phyloP scores from a whole-genome alignment of 2,888 invertebrate species.

The Noctuana brunneofusca region DNA sequence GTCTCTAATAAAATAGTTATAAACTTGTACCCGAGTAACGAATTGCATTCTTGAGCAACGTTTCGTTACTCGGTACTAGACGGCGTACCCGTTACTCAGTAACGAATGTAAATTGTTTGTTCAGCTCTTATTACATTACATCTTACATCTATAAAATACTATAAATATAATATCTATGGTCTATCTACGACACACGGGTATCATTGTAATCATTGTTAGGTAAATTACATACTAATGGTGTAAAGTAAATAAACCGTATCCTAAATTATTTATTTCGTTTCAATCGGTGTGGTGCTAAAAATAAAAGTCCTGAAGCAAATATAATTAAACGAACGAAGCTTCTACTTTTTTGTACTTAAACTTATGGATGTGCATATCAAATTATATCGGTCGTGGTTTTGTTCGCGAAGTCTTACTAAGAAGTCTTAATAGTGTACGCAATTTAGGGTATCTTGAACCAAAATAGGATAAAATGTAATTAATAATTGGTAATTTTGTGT shows the following conservation, averaged over 20 bases:
- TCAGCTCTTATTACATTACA: too few species aligned
- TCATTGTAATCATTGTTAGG: not conserved
- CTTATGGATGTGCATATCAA: constrained; percentile 15
- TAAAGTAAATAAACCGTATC: not conserved
- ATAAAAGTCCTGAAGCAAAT: not conserved
- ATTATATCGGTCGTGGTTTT: not conserved
- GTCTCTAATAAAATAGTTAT: too few species aligned
- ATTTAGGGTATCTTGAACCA: not conserved
- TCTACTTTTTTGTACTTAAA: constrained; percentile 12
- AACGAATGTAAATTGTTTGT: too few species aligned
- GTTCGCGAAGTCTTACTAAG: not conserved
- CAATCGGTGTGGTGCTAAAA: constrained; percentile 7
- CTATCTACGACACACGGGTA: not conserved
- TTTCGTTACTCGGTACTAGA: too few species aligned
- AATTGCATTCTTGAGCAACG: too few species aligned
- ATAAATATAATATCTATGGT: too few species aligned
- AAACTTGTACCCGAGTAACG: too few species aligned
- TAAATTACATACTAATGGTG: constrained; percentile 1
- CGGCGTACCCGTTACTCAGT: too few species aligned
- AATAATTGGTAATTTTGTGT: not conserved
- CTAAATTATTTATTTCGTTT: not conserved
- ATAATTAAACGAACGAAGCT: not conserved
- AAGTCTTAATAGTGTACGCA: not conserved
- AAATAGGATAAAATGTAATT: not conserved
- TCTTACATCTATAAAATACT: too few species aligned